Conservation (phyloP, 1,140 invertebrate genomes). For the Drosophila yakuba region DNA sequence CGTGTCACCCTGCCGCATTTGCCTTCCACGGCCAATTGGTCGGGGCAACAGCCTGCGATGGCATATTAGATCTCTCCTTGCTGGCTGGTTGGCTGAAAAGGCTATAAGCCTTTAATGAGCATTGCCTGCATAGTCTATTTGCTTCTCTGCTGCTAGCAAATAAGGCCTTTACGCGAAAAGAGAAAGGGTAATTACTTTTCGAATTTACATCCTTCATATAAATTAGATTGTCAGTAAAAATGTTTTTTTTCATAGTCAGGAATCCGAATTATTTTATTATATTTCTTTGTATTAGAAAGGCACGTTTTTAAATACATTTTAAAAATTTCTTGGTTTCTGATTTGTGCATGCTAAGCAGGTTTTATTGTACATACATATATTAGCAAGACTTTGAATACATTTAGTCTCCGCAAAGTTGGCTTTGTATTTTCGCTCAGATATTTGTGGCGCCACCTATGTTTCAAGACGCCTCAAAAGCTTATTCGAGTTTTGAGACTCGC, state of each 20-base stretch:
- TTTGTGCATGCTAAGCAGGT: too few species aligned
- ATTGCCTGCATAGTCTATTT: not conserved
- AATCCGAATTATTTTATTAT: too few species aligned
- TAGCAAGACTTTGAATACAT: not conserved
- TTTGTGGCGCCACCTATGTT: not conserved
- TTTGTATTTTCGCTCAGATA: not conserved
- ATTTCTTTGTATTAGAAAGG: too few species aligned
- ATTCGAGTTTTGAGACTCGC: not conserved
- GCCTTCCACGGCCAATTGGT: slow-evolving; percentile 24
- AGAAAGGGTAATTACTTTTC: slow-evolving; percentile 7
- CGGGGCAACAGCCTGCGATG: slow-evolving; percentile 11
- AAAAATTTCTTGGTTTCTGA: too few species aligned
- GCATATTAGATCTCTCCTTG: slow-evolving; percentile 21
- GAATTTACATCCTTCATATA: not conserved
- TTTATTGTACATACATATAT: too few species aligned
- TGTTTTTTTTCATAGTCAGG: too few species aligned
- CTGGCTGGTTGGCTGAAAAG: not conserved
- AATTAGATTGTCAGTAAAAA: too few species aligned
- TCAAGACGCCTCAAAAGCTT: not conserved
- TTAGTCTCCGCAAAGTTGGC: not conserved
- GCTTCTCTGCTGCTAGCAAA: not conserved
- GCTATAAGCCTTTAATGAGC: slow-evolving; percentile 13
- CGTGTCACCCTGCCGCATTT: slow-evolving; percentile 71
- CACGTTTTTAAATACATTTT: too few species aligned
- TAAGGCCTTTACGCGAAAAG: not conserved